phyloP scores from a whole-genome alignment of 2,113 vertebrate genomes.

The Asarcornis scutulata region DNA sequence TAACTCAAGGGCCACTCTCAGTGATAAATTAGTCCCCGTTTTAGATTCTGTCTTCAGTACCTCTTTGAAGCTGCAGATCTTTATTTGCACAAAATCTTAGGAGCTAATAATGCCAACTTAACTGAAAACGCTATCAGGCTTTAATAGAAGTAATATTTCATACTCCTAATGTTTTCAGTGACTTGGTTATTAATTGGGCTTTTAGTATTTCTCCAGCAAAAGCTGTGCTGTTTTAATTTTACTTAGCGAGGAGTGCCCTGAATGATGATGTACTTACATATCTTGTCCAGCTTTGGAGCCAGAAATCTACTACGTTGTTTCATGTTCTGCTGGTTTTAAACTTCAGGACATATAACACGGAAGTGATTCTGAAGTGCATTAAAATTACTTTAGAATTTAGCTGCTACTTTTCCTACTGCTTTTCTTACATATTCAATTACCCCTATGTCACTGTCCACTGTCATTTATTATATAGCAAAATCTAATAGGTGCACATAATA shows the following conservation, averaged over 20 bases:
- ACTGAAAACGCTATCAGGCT: not conserved
- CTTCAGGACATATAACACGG: not conserved
- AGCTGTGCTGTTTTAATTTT: not conserved
- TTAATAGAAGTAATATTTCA: not conserved
- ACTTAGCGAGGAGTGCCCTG: not conserved
- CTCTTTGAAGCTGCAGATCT: not conserved
- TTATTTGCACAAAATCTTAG: not conserved
- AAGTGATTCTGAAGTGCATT: constrained; percentile 4
- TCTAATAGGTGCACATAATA: not conserved
- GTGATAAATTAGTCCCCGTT: not conserved
- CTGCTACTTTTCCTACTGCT: not conserved
- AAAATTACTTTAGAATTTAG: not conserved
- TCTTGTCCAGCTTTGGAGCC: not conserved
- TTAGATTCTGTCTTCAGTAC: not conserved
- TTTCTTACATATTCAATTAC: not conserved
- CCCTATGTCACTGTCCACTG: not conserved
- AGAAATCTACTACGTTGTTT: not conserved
- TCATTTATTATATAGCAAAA: not conserved
- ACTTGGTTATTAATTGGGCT: not conserved
- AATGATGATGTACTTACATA: constrained; percentile 2
- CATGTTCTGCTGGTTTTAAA: constrained; percentile 32
- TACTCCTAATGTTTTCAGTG: not conserved
- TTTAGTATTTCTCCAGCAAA: not conserved
- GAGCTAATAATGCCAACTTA: not conserved
- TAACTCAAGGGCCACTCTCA: not conserved